Evolutionary conservation across 2,888 invertebrate species (phyloP).

Genomic region (Labia minor): DNA sequence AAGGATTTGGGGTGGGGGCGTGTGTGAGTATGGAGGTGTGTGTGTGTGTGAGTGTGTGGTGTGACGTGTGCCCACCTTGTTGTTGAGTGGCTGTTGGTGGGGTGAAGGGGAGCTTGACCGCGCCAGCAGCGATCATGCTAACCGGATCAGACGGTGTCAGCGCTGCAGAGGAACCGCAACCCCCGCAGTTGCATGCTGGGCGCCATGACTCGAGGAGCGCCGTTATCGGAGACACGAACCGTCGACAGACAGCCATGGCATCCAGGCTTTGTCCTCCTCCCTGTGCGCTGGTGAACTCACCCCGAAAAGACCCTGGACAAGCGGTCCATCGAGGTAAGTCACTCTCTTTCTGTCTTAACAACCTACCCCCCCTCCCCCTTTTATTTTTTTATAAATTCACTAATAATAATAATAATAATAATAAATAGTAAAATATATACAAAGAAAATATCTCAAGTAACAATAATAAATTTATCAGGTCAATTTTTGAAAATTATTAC

Average conservation of each 20-base stretch:
- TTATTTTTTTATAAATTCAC: too few relatives aligned
- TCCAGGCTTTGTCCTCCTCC: too few relatives aligned
- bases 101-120: not conserved
- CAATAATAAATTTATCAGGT: too few relatives aligned
- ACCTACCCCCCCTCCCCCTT: too few relatives aligned
- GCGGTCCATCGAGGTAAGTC: not conserved
- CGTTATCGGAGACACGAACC: not conserved
- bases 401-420: too few relatives aligned
- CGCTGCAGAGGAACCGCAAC: not conserved
- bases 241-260: too few relatives aligned
- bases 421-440: too few relatives aligned
- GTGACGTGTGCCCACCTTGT: not conserved
- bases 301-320: not conserved
- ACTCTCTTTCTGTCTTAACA: too few relatives aligned
- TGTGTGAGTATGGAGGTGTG: not conserved
- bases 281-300: too few relatives aligned
- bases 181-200: not conserved
- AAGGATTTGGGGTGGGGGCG: too few relatives aligned
- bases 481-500: too few relatives aligned
- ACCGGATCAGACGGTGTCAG: not conserved
- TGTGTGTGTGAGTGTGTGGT: not conserved
- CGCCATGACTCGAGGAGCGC: not conserved
- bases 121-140: not conserved
- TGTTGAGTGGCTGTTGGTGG: not conserved
- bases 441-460: too few relatives aligned